These are phyloP conservation scores for Polypedilum vanderplanki DNA, from an alignment of 1,140 invertebrate genomes.

Conservation along the genomic window DNA sequence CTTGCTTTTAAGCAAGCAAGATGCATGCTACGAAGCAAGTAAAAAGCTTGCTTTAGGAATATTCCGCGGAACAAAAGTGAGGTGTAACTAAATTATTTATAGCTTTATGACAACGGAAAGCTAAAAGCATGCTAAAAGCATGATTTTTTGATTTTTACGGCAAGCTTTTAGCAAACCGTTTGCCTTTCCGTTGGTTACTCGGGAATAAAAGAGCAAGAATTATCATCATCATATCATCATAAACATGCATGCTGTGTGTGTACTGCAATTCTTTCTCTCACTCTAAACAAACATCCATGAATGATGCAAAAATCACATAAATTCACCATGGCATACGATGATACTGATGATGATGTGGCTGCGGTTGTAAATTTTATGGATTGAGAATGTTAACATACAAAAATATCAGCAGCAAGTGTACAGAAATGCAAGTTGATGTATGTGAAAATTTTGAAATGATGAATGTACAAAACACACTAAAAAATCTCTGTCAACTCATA, in stretches of 20 bases:
- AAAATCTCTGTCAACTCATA: neutral
- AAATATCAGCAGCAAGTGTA: neutral
- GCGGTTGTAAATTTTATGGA: neutral
- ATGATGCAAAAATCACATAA: constrained; percentile 27
- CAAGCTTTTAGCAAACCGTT: no score
- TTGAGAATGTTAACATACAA: neutral
- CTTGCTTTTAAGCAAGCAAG: no score
- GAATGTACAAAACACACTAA: neutral
- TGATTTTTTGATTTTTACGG: no score
- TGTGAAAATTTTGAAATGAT: neutral
- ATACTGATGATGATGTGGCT: constrained; percentile 2
- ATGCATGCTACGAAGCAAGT: no score
- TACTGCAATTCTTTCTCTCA: neutral
- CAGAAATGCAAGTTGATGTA: neutral
- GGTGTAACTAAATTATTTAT: no score
- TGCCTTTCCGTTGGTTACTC: no score
- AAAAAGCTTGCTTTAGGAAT: no score
- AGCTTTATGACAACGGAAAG: no score
- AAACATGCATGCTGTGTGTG: neutral
- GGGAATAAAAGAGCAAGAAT: neutral
- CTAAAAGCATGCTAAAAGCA: no score
- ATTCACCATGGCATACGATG: neutral
- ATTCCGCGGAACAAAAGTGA: no score
- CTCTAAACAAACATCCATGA: neutral
- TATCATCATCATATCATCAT: constrained; percentile 17